Percentiles rank a stretch among this genome's conserved stretches.
phyloP scores from a whole-genome alignment of 2,797 vertebrate genomes.

The Macrochelys suwanniensis region DNA sequence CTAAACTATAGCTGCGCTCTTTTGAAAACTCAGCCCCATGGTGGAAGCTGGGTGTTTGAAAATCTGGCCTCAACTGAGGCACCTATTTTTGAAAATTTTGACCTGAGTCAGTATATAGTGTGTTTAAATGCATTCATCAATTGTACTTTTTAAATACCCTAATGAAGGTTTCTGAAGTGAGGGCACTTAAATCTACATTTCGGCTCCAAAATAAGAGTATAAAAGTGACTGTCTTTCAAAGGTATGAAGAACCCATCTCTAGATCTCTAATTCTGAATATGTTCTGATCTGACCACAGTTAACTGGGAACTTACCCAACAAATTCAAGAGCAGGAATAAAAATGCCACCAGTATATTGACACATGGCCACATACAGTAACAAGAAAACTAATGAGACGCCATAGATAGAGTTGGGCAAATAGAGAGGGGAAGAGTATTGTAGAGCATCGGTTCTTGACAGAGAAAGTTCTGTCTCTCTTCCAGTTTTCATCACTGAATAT shows the following conservation, averaged over 20 bases:
- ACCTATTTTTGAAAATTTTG: background rate
- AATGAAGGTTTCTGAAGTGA: background rate
- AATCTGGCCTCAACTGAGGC: background rate
- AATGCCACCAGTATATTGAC: background rate
- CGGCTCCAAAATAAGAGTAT: background rate
- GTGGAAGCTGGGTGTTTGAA: background rate
- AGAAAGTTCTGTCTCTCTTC: background rate
- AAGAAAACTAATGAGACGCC: background rate
- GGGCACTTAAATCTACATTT: background rate
- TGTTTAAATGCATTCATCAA: background rate
- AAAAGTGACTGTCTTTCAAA: background rate
- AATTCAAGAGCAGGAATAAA: background rate
- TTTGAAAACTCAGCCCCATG: background rate
- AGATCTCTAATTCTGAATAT: background rate
- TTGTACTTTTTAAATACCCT: background rate
- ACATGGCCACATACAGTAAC: background rate
- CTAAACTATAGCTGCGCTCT: background rate
- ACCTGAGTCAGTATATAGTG: background rate
- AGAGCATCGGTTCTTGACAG: background rate
- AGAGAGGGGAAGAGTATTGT: background rate
- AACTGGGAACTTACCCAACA: background rate
- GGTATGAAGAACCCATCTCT: background rate
- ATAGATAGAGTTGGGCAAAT: background rate
- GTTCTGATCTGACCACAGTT: too few species aligned
- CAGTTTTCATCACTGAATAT: background rate